Base-by-base conservation (phyloP, 2,797 vertebrate species). In the Tenualosa thibaudeaui region DNA sequence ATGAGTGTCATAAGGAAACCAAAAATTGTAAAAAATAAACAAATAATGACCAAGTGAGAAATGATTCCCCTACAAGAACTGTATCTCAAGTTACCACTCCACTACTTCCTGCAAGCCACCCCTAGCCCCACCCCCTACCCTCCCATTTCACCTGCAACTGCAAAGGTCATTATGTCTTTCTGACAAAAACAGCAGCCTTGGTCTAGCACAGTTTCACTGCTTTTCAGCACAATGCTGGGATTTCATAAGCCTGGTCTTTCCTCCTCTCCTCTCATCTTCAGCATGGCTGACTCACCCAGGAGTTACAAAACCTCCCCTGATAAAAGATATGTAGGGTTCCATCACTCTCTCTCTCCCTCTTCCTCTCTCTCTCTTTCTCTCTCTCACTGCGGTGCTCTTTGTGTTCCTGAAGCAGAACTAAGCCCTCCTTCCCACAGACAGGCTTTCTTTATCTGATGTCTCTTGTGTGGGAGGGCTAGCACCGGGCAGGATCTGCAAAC, bases 351-450 rank as follows among this genome's bases (percentile, higher is more conserved):
- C 65, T 68, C 65, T 68, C 65, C 37, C 65, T 68, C 49, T 50
- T 31, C 31, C 49, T 50, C 49, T 50, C 49, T 50, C 49, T 50
- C 9, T 50, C 9, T 49, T 31, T 71, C 65, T 31, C 12, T 5
- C 26, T 31, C 65, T 71, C 65, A 37, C 65, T 71, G 26, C 9
- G 2, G 7, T 24, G 5, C n/a, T 24, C 60, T 62, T 62, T 62
- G 60, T 71, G 65, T 31, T 37, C 26, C 65, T 71, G 26, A 71
- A 37, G 65, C 65, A 71, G 65, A 71, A 71, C 65, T 71, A 37
- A 71, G 65, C 26, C 65, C 65, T 71, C 31, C 65, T 71, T 37
- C 65, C 65, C 65, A 37, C 65, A 15, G 9, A 37, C 26, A 10
- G 26, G 26, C 65, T 71, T 71, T 1, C 65, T 71, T 31, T 71